Conservation (phyloP, 2,797 vertebrate genomes). For the Eulemur rubriventer region DNA sequence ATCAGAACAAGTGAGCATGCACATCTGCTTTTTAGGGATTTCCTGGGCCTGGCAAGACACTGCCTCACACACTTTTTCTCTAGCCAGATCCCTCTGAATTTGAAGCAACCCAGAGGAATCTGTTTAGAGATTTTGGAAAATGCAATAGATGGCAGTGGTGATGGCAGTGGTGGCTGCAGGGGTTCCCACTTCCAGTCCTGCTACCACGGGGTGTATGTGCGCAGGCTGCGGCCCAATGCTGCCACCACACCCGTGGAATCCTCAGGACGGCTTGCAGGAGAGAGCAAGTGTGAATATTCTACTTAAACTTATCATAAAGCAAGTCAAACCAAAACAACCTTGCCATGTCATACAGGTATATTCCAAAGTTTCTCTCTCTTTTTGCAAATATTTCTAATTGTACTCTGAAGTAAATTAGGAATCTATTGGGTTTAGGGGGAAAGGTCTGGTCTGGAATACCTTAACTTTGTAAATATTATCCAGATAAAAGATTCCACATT, state of each 20-base stretch:
- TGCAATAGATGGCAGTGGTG: neutral
- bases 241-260: neutral
- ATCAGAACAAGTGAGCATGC: slow-evolving; percentile 83
- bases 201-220: fast-evolving
- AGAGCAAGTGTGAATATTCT: neutral
- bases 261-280: slow-evolving; percentile 37
- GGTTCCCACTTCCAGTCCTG: no score
- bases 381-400: slow-evolving; percentile 21
- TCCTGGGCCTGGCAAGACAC: slow-evolving; percentile 60
- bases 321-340: neutral
- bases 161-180: neutral
- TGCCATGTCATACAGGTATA: neutral
- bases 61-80: slow-evolving; percentile 25
- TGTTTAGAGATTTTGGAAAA: slow-evolving; percentile 56
- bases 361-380: slow-evolving; percentile 45
- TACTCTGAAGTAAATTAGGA: neutral
- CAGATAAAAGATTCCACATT: neutral
- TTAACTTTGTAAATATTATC: neutral
- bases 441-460: neutral
- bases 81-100: slow-evolving; percentile 62
- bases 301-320: neutral
- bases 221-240: fast-evolving
- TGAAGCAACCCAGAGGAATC: slow-evolving; percentile 46
- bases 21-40: slow-evolving; percentile 84
- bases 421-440: neutral